Evolutionary conservation across 1,140 invertebrate species (phyloP), one percentile per base, ranked within the genome.

Genomic region (Aphaenogaster floridana): DNA sequence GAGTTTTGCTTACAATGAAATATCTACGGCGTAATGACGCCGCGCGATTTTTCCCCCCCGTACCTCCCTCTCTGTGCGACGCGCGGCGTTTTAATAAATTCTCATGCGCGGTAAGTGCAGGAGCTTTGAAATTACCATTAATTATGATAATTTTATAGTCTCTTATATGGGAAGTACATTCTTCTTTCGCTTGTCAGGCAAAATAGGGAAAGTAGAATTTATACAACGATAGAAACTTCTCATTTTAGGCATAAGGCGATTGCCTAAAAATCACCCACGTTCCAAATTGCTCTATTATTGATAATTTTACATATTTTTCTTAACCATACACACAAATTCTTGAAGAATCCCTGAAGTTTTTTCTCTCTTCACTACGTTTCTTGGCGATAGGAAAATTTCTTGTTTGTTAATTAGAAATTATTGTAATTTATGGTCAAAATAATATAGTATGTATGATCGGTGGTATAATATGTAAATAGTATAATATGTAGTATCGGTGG

Each of bases 71-170:
- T 17, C 17, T 21, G 42, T 42, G 39, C 34, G 36, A 15, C 48
- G n/a, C 52, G 21, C 52, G 21, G 21, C 54, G 28, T 72, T 66
- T 88, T 54, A 74, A 86, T 78, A 52, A 79, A 68, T 64, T 36
- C 45, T 42, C 45, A 36, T 39, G 42, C 88, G 74, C 59, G 66
- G 48, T 66, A 78, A 72, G 50, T n/a, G 52, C 45, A 57, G n/a
- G 64, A 28, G 39, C 61, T 36, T 28, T 17, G 50, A 59, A 66
- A 79, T 80, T 80, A 59, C 13, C 48, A 72, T 66, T 79, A 84
- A 88, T 90, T 91, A 91, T 86, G 84, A 59, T 88, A 76, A 76
- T 76, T 76, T 76, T 61, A 61, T 61, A 57, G 54, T 21, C 39
- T 45, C 88, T 87, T 88, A 80, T 91, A 80, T 71, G 86, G 81